Evolutionary conservation across 1,140 invertebrate genomes (phyloP), one percentile per base, ranked within the genome.

Genomic region (Drosophila pseudoananassae): DNA sequence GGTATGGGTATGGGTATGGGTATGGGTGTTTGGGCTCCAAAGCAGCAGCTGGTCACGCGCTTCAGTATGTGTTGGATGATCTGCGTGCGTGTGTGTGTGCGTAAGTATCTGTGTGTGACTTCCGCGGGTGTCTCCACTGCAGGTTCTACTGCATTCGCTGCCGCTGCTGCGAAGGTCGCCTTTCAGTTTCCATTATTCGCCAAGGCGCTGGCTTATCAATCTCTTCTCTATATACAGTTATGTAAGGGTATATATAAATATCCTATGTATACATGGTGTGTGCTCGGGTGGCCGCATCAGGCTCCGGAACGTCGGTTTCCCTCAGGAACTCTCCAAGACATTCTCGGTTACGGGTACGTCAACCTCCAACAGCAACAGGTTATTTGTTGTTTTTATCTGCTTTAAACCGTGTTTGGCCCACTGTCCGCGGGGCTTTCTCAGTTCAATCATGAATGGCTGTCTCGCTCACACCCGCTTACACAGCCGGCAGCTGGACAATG

Each of bases 401-500:
- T 76, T 82, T 54, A 51, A 76, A 65, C 60, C 70, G 71, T 29
- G 50, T 65, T 66, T 76, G 82, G 78, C 82, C 83, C 65, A 79
- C 76, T 85, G 76, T 87, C 49, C 25, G 36, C 29, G 68, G 83
- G 79, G 71, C 51, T 60, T 72, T 85, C 17, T 20, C 20, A 20
- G 43, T 83, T 75, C 36, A 57, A 17, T 51, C 17, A 9, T 23
- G 31, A 54, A 4, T 57, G 15, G 47, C 12, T 50, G 36, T 29
- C 31, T 12, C 23, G 23, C 71, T 92, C 93, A 94, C 92, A 94
- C 31, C 10, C 23, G 23, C 71, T 92, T 93, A 94, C 92, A 94
- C 93, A 61, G 93, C 93, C 17, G 94, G 94, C 54, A 94, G 73
- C 84, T 93, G 93, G 50, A 94, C 93, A 61, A 94, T 92, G 58